Evolutionary conservation across 2,888 invertebrate species (phyloP), one percentile per base, ranked within the genome.

Genomic region (Creontiades dilutus): DNA sequence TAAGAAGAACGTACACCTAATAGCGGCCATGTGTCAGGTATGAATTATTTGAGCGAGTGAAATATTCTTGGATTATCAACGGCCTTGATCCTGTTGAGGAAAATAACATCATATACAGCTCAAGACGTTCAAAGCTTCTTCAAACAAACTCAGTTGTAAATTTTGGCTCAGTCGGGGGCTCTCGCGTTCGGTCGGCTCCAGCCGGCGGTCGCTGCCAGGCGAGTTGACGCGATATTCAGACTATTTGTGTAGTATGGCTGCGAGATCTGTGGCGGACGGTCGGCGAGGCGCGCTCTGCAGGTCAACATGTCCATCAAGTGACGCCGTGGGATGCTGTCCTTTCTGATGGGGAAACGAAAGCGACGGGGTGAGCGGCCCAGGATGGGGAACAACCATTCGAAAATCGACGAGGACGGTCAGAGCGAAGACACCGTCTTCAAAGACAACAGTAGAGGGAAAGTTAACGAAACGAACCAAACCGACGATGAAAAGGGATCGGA

Each of bases 221-320:
- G 82, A 82, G 78, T 78, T 78, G 78, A 78, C 78, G 78, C 52
- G 82, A 82, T 52, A 82, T 82, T 82, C 82, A 52, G 55, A 82
- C 82, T 82, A 48, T 82, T 52, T 82, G 55, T 52, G 82, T 82
- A 82, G 82, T 82, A 48, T 48, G 82, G 48, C 82, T 48, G n/a
- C 82, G 82, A 48, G 82, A 47, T 47, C 82, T 27, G 82, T 82
- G 55, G 82, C 48, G 82, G 47, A 52, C 82, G 82, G 82, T 48
- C 47, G 78, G 37, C 9, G 19, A 14, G 78, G 14, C 46, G 68
- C 68, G 19, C 68, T 47, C n/a, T 19, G 78, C 78, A 47, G 47
- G n/a, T 78, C 78, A 47, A 37, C 37, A 78, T 78, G 78, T 46
- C 78, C 78, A 47, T 78, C 78, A 46, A 78, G 78, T 78, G 47